These are phyloP conservation scores for Dichetophora obliterata DNA, from an alignment of 2,888 invertebrate genomes.

Conservation along the genomic window DNA sequence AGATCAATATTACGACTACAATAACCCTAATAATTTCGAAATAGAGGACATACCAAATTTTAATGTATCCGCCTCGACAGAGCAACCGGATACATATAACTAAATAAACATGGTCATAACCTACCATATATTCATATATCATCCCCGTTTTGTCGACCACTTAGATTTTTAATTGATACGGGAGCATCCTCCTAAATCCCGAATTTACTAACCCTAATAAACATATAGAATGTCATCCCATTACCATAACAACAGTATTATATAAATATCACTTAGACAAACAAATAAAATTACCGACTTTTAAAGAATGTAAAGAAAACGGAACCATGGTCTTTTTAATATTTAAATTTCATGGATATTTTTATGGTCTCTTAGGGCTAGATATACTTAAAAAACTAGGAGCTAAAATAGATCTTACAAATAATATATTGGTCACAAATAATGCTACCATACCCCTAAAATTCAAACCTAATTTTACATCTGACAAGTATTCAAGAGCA, in stretches of 20 bases:
- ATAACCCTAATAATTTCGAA: background rate
- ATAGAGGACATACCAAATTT: slow-evolving; percentile 22
- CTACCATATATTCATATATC: background rate
- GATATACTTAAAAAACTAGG: background rate
- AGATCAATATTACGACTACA: background rate
- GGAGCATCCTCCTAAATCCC: slow-evolving; percentile 13
- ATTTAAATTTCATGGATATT: slow-evolving; percentile 3
- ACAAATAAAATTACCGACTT: slow-evolving; percentile 19
- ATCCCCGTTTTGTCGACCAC: background rate
- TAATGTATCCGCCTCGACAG: slow-evolving; percentile 12
- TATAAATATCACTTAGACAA: background rate
- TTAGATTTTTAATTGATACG: background rate
- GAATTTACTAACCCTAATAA: slow-evolving; percentile 21
- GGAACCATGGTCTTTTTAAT: slow-evolving; percentile 5
- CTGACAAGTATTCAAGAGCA: background rate
- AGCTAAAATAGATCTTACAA: background rate
- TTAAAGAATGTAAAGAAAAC: slow-evolving; percentile 24
- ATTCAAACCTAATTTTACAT: background rate
- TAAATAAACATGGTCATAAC: slow-evolving; percentile 19
- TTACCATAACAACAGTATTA: slow-evolving; percentile 8
- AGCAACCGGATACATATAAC: slow-evolving; percentile 12
- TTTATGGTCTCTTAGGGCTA: no score
- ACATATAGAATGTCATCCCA: background rate
- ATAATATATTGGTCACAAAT: background rate
- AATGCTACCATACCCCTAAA: background rate